Conservation (phyloP, 2,113 vertebrate genomes). For the Columba livia region DNA sequence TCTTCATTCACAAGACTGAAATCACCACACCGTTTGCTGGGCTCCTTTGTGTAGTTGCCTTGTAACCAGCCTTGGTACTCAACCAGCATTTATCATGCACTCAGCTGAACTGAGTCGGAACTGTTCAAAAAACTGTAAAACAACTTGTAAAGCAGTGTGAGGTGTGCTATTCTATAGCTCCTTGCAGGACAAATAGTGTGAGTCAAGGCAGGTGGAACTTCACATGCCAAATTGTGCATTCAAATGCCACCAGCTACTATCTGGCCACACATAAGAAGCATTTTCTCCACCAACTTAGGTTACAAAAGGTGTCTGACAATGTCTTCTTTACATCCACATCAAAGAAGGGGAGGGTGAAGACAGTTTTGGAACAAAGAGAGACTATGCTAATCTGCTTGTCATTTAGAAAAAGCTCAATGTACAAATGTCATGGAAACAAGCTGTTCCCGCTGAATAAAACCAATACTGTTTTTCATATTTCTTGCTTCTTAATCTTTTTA, state of each 20-base stretch:
- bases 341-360: background rate
- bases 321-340: constrained; percentile 48
- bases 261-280: accelerated
- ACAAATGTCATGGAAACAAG: constrained; percentile 74
- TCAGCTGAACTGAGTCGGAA: background rate
- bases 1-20: background rate
- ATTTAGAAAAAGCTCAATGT: constrained; percentile 71
- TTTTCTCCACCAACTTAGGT: background rate
- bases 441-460: constrained; percentile 54
- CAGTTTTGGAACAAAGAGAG: constrained; percentile 11
- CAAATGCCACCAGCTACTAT: background rate
- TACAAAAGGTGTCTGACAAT: background rate
- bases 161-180: background rate
- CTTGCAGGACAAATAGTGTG: background rate
- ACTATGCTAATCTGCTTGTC: constrained; percentile 66
- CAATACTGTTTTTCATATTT: background rate
- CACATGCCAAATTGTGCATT: background rate
- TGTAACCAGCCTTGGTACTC: background rate
- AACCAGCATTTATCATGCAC: background rate
- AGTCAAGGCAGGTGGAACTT: background rate
- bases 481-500: constrained; percentile 54
- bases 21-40: background rate
- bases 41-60: background rate
- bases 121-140: background rate
- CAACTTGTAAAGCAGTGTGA: background rate